Evolutionary conservation across 2,113 vertebrate species (phyloP).

Genomic region (Chaetura pelagica): DNA sequence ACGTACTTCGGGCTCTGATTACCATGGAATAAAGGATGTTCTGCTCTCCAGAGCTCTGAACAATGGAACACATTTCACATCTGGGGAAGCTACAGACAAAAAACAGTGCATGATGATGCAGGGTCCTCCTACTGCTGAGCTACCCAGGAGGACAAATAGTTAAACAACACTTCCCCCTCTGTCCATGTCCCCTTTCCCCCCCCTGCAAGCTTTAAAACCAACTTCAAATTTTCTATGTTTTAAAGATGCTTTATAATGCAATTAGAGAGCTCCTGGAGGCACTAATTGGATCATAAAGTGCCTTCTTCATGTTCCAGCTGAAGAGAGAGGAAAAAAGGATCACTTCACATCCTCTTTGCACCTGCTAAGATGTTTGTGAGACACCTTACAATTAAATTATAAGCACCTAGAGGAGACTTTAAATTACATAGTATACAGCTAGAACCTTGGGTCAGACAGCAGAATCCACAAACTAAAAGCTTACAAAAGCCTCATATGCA

Average conservation of each 20-base stretch:
- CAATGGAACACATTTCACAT: background rate
- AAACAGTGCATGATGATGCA: background rate
- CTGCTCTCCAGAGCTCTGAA: background rate
- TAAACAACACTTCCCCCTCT: background rate
- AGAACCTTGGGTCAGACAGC: conserved; percentile 16
- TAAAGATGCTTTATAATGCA: conserved; percentile 61
- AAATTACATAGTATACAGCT: conserved; percentile 41
- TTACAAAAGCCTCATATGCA: background rate
- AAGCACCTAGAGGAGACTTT: conserved; percentile 50
- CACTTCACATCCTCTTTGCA: conserved; percentile 45
- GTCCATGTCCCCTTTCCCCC: no score
- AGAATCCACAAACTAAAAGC: background rate
- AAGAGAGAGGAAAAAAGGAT: conserved; percentile 56
- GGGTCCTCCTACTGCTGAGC: background rate
- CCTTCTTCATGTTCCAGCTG: conserved; percentile 60
- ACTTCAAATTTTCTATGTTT: conserved; percentile 18
- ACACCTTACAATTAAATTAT: conserved; percentile 62
- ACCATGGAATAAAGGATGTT: background rate
- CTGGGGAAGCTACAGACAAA: background rate
- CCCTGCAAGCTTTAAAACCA: background rate
- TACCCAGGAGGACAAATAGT: background rate
- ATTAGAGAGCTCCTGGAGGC: conserved; percentile 66
- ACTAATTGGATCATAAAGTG: conserved; percentile 74
- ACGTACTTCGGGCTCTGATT: background rate
- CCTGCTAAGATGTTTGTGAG: conserved; percentile 63